A percentile compares a stretch with the other conserved stretches of the same genome.
These are phyloP conservation scores for Hoplodrina ambigua DNA, from an alignment of 2,888 invertebrate species.

Conservation along the genomic window DNA sequence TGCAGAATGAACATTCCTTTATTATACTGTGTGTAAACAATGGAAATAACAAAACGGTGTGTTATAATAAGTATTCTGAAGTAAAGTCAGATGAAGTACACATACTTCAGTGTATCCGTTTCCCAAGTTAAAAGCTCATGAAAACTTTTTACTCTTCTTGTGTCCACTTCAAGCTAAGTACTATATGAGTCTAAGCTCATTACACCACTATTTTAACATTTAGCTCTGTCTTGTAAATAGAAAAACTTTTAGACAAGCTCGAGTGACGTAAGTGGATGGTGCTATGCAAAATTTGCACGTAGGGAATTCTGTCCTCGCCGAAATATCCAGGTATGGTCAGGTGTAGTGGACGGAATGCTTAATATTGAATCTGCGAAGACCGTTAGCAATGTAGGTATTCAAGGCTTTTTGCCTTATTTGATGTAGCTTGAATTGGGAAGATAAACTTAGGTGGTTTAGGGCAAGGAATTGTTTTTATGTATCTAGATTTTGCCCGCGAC, in stretches of 20 bases:
- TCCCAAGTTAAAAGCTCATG: slow-evolving; percentile 26
- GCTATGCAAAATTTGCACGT: slow-evolving; percentile 56
- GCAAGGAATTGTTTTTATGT: slow-evolving; percentile 4
- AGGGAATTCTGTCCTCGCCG: slow-evolving; percentile 54
- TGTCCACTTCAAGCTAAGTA: slow-evolving; percentile 29
- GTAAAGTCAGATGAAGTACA: not conserved
- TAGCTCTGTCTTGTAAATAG: slow-evolving; percentile 20
- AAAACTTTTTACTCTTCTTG: slow-evolving; percentile 41
- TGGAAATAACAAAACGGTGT: not conserved
- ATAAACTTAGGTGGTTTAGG: slow-evolving; percentile 11
- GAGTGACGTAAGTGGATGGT: slow-evolving; percentile 23
- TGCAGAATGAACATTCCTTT: not conserved
- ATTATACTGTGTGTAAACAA: not conserved
- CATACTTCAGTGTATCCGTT: slow-evolving; percentile 10
- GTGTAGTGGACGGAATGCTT: slow-evolving; percentile 62
- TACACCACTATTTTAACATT: slow-evolving; percentile 22
- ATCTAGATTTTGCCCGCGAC: no score
- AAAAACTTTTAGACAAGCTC: slow-evolving; percentile 34
- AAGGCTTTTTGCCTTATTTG: slow-evolving; percentile 34
- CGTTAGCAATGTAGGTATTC: slow-evolving; percentile 45
- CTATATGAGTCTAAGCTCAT: slow-evolving; percentile 35
- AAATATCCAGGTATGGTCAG: slow-evolving; percentile 62
- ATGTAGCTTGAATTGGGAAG: slow-evolving; percentile 19
- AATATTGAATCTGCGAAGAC: slow-evolving; percentile 56
- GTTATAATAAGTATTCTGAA: not conserved